phyloP scores from a whole-genome alignment of 2,888 invertebrate genomes.

The Agonum fuliginosum region DNA sequence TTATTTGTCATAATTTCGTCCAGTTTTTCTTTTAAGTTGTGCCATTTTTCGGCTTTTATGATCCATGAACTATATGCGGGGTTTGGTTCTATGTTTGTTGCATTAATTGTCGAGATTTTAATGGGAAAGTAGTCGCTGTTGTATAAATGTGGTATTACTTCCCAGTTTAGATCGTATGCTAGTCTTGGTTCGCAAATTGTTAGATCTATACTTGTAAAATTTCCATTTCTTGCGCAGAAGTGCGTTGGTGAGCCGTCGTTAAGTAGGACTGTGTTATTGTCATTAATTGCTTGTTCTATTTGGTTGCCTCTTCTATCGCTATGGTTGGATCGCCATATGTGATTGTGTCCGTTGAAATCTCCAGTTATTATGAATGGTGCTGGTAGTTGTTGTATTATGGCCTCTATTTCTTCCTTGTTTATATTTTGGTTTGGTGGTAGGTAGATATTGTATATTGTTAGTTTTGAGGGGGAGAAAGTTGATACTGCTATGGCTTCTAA shows the following conservation, averaged over 20 bases:
- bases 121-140: background rate
- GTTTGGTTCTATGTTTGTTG: background rate
- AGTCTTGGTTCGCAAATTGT: too few relatives aligned
- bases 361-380: too few relatives aligned
- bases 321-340: too few relatives aligned
- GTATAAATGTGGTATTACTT: background rate
- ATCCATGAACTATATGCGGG: background rate
- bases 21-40: background rate
- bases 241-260: too few relatives aligned
- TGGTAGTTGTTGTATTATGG: too few relatives aligned
- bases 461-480: conserved; percentile 36
- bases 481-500: conserved; percentile 61
- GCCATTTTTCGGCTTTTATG: too few relatives aligned
- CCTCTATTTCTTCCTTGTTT: too few relatives aligned
- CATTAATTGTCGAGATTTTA: background rate
- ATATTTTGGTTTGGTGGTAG: conserved; percentile 61
- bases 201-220: background rate
- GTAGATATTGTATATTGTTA: conserved; percentile 59
- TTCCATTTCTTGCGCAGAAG: background rate
- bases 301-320: too few relatives aligned
- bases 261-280: background rate
- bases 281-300: too few relatives aligned
- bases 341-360: too few relatives aligned
- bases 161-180: background rate
- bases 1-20: too few relatives aligned